Base-by-base conservation (phyloP, 1,140 invertebrate species). In the Apolygus lucorum region DNA sequence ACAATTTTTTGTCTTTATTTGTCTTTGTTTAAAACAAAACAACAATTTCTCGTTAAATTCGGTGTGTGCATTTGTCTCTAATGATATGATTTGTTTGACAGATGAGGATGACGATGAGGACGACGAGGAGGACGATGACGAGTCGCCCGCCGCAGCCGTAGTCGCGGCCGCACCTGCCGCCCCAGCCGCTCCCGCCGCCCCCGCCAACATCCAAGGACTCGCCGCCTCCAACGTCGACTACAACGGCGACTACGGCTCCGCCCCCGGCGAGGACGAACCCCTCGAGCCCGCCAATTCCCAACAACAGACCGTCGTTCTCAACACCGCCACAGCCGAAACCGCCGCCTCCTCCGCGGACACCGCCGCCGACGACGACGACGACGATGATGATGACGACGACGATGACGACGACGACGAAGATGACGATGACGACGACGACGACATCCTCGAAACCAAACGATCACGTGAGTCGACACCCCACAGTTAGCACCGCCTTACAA, bases 351-450 rank as follows among this genome's bases (percentile, higher is more conserved):
- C 73, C 83, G 83, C 68, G 81, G 80, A 67, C 83, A 79, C 81
- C 28, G 83, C 82, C 34, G 83, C 83, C 21, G 84, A 82, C 34
- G 83, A 83, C 65, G 85, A 85, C 54, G 85, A 88, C 25, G 86
- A 86, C 26, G 87, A 88, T 29, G 88, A 90, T 13, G 88, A 89
- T 14, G 88, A 88, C 8, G 88, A 88, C 8, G 87, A 88, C 68
- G 88, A 89, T 34, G 88, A 89, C 63, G 87, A 87, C 72, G 87
- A 88, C 65, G 85, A 85, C 34, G 86, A 85, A 72, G 83, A 87
- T 65, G 85, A 86, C 70, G 84, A 84, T 74, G 80, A 85, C 67
- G 82, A 82, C 72, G 82, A 85, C 72, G 81, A 82, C 68, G 85
- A 88, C 76, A 85, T 88, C 76, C 85, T 85, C 75, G 84, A 84